Evolutionary conservation across 2,888 invertebrate species (phyloP), one percentile per base, ranked within the genome.

Genomic region (Hirtodrosophila cameraria): DNA sequence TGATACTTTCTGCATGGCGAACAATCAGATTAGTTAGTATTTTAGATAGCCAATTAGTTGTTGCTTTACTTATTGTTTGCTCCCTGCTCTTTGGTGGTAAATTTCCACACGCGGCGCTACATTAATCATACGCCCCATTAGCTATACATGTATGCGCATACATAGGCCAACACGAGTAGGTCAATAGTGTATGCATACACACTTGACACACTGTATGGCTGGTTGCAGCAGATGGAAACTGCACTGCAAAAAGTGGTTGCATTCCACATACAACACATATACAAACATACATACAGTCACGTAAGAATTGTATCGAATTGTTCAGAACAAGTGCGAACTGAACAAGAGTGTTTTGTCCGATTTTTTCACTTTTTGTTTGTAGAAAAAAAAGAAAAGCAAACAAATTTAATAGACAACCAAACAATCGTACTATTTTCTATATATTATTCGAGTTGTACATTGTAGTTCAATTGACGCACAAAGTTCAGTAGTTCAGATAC

Each of bases 51-150:
- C 55, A 62, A 71, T 58, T 79, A 62, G 67, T 55, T 64, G 50
- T 60, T 48, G 33, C 27, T 59, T 38, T 27, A 43, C 25, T 59
- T 36, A 28, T 18, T 11, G 39, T 18, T 15, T 33, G 16, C 15
- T 42, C 45, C 8, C 25, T 7, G 3, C 7, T 8, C 20, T 31
- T 18, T 43, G 30, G 18, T 46, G 54, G 59, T 43, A 60, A 62
- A 59, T 59, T 74, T 69, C 63, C 78, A 49, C 76, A 67, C 28
- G 53, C 50, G 57, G 43, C 50, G 50, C 36, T 39, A 59, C 63
- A 75, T 84, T 77, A 74, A 66, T 63, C 78, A 80, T 76, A 70
- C 76, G 85, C 46, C 50, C 28, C 41, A 52, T 63, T 68, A 39
- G 9, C 52, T 9, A 9, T 13, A 16, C 4, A 30, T 8, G 13